phyloP scores from a whole-genome alignment of 2,797 vertebrate genomes.

The Myripristis jacobus region DNA sequence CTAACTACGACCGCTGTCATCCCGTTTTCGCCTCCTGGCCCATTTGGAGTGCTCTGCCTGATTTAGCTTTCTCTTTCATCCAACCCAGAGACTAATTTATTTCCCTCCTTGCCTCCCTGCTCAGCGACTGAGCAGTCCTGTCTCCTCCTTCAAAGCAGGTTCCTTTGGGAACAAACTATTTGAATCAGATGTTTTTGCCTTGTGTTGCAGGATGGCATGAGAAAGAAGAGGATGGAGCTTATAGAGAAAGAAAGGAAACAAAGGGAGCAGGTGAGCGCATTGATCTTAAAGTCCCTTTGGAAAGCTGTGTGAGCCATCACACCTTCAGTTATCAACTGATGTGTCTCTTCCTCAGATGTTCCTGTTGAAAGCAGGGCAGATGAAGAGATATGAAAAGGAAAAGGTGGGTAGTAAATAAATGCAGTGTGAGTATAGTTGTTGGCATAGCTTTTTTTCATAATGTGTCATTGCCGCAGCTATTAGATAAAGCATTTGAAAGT shows the following conservation, averaged over 20 bases:
- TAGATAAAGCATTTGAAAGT: not conserved
- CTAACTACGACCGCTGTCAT: constrained; percentile 32
- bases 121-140: constrained; percentile 62
- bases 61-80: constrained; percentile 31
- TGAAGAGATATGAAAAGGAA: constrained; percentile 92
- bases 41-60: constrained; percentile 26
- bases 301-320: not conserved
- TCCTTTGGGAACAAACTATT: constrained; percentile 30
- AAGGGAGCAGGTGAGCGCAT: constrained; percentile 88
- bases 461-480: not conserved
- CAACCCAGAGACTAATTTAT: constrained; percentile 3
- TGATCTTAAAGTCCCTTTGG: not conserved
- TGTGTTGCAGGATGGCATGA: constrained; percentile 84
- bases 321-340: not conserved
- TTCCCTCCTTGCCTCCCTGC: constrained; percentile 42
- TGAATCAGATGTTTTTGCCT: constrained; percentile 47
- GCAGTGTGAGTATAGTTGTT: not conserved
- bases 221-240: constrained; percentile 89
- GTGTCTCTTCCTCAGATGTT: constrained; percentile 82
- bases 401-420: constrained; percentile 80
- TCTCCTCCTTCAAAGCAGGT: constrained; percentile 18
- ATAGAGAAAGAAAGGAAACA: constrained; percentile 91
- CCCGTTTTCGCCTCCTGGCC: constrained; percentile 4
- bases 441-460: not conserved
- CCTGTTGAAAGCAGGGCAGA: constrained; percentile 90